These are phyloP conservation scores for Cheilosia scutellata DNA, from an alignment of 2,888 invertebrate genomes.

Conservation along the genomic window DNA sequence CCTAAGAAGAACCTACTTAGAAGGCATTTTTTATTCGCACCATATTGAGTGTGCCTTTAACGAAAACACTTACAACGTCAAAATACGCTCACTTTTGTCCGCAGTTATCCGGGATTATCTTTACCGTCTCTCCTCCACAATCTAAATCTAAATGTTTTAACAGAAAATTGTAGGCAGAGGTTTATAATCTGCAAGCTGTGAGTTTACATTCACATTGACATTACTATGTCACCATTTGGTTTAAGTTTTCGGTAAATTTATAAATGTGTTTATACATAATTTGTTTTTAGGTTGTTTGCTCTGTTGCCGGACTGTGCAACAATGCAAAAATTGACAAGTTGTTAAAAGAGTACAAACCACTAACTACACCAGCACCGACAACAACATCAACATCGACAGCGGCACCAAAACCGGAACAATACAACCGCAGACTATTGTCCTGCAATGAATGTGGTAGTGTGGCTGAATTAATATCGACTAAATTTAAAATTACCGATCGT, in stretches of 20 bases:
- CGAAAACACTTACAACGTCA: too few relatives aligned
- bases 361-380: slow-evolving; percentile 78
- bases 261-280: background rate
- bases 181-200: too few relatives aligned
- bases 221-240: too few relatives aligned
- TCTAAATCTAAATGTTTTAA: too few relatives aligned
- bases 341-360: slow-evolving; percentile 82
- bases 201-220: too few relatives aligned
- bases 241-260: background rate
- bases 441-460: slow-evolving; percentile 82
- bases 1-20: too few relatives aligned
- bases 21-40: too few relatives aligned
- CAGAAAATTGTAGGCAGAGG: too few relatives aligned
- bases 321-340: slow-evolving; percentile 89
- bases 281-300: slow-evolving; percentile 88
- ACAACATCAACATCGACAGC: slow-evolving; percentile 58
- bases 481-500: slow-evolving; percentile 81
- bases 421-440: slow-evolving; percentile 74
- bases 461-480: slow-evolving; percentile 79
- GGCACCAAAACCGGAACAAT: slow-evolving; percentile 32
- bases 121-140: too few relatives aligned
- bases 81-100: too few relatives aligned
- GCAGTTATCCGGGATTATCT: too few relatives aligned
- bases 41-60: too few relatives aligned
- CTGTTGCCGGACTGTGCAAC: slow-evolving; percentile 95